Conservation (phyloP, 1,140 invertebrate species). For the Dreissena rostriformis region DNA sequence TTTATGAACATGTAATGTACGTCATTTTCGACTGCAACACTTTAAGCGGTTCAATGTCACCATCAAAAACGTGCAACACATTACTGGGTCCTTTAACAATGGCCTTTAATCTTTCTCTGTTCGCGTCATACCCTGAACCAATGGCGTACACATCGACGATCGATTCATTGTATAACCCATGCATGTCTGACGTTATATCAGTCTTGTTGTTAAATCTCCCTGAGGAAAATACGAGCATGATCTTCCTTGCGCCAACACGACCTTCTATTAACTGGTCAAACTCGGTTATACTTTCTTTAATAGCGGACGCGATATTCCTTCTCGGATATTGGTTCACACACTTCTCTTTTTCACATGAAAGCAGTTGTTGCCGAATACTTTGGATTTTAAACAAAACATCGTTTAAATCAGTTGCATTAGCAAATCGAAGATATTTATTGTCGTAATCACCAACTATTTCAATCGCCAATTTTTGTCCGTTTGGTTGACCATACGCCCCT, state of each 20-base stretch:
- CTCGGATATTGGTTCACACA: not conserved
- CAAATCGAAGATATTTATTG: not conserved
- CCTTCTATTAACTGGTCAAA: slow-evolving; percentile 1
- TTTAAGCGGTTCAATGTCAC: not conserved
- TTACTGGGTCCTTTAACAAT: slow-evolving; percentile 8
- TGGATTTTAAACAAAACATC: not conserved
- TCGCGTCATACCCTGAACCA: slow-evolving; percentile 6
- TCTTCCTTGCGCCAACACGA: slow-evolving; percentile 11
- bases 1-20: not conserved
- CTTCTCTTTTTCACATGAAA: not conserved
- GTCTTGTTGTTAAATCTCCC: slow-evolving; percentile 1
- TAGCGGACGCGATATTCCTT: not conserved
- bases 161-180: not conserved
- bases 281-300: not conserved
- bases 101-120: slow-evolving; percentile 4
- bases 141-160: slow-evolving; percentile 1
- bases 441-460: not conserved
- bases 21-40: not conserved
- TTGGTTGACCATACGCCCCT: not conserved
- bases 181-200: not conserved
- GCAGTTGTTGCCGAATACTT: not conserved
- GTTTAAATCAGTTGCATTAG: not conserved
- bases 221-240: not conserved
- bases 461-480: slow-evolving; percentile 4
- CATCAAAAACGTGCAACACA: slow-evolving; percentile 5